Percentiles rank a stretch among this genome's conserved stretches.
phyloP scores from a whole-genome alignment of 35 echinoderm and acorn worm genomes.

The Ophioderma brevispina region DNA sequence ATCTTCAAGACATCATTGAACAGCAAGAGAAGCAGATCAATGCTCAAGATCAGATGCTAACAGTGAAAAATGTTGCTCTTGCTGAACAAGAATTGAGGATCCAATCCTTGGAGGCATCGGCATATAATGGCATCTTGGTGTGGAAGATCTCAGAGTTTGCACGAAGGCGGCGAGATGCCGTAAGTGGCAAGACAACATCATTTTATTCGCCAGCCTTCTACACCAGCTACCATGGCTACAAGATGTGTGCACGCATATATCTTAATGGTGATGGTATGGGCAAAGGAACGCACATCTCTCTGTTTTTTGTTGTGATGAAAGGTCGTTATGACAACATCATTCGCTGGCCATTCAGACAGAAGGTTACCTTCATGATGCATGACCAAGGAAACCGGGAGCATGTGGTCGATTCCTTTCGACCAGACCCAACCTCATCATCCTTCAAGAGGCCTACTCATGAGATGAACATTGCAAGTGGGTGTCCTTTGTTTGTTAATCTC shows the following conservation, averaged over 20 bases:
- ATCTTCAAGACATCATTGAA: not conserved
- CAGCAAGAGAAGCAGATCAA: not conserved
- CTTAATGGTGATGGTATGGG: too few relatives aligned
- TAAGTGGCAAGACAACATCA: slow-evolving; percentile 32
- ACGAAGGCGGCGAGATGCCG: slow-evolving; percentile 1
- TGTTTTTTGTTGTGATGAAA: slow-evolving; percentile 75
- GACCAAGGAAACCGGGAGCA: too few relatives aligned
- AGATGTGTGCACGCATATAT: too few relatives aligned
- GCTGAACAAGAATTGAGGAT: slow-evolving; percentile 40
- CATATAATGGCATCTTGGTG: slow-evolving; percentile 26
- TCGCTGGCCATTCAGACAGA: slow-evolving; percentile 60
- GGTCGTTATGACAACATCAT: slow-evolving; percentile 60
- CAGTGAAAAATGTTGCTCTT: slow-evolving; percentile 27
- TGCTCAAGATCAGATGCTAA: slow-evolving; percentile 33
- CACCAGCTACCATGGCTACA: too few relatives aligned
- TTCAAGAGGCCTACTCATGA: slow-evolving; percentile 70
- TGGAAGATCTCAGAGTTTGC: slow-evolving; percentile 18
- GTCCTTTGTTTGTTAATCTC: too few relatives aligned
- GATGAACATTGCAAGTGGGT: too few relatives aligned
- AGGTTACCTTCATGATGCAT: too few relatives aligned
- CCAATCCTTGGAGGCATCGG: slow-evolving; percentile 17
- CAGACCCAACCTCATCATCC: slow-evolving; percentile 69
- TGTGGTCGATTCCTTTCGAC: slow-evolving; percentile 77
- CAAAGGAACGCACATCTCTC: slow-evolving; percentile 63
- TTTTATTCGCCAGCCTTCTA: slow-evolving; percentile 41